A percentile compares a stretch with the other conserved stretches of the same genome.
phyloP scores from a whole-genome alignment of 2,113 vertebrate genomes.

The Saccopteryx leptura region DNA sequence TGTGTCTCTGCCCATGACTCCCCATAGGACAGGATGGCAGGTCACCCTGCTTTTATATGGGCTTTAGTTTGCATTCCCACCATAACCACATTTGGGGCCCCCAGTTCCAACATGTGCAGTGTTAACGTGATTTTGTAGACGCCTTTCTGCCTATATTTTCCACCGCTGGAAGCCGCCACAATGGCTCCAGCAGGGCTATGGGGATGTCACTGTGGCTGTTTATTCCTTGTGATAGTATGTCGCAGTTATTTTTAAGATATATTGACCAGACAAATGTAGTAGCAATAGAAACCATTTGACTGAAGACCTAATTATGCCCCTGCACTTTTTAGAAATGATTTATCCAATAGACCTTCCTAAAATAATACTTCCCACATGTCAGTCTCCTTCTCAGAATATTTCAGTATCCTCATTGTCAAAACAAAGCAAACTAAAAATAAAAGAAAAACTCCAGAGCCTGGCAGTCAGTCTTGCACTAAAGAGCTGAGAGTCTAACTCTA shows the following conservation, averaged over 20 bases:
- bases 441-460: background rate
- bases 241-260: background rate
- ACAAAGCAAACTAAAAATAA: constrained; percentile 8
- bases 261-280: background rate
- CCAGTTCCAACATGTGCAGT: background rate
- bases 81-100: rapidly evolving
- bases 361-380: background rate
- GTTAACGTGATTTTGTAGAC: rapidly evolving
- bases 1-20: background rate
- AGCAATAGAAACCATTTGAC: background rate
- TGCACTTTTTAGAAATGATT: background rate
- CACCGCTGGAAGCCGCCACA: background rate
- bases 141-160: background rate
- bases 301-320: background rate
- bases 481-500: background rate
- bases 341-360: background rate
- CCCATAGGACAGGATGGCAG: background rate
- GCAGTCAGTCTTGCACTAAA: background rate
- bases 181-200: background rate
- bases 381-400: background rate
- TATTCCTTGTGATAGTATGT: background rate
- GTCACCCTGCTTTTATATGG: rapidly evolving
- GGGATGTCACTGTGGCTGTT: background rate
- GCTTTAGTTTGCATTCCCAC: background rate
- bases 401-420: background rate